Evolutionary conservation across 2,797 vertebrate genomes (phyloP), one percentile per base, ranked within the genome.

Genomic region (Acipenser oxyrinchus): DNA sequence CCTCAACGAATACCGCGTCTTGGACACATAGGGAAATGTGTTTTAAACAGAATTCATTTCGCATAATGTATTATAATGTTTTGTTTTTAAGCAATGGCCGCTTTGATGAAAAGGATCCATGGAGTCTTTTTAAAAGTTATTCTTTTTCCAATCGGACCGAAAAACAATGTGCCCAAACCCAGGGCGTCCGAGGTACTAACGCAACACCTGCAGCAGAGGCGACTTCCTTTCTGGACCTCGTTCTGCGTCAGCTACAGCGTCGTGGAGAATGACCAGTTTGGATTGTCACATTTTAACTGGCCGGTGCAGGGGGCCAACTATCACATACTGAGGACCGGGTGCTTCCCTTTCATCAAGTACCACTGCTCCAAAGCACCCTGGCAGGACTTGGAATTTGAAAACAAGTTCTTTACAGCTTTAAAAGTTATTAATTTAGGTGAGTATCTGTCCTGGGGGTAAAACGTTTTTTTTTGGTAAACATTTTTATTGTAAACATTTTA

Each of bases 301-400:
- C 73, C 68, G 0, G 94, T 95, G 57, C 75, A 87, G 23, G 95
- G 88, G 63, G 82, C 84, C 73, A 99, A 98, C 87, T 98, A 99
- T 78, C 95, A 94, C 6, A 82, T 97, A 63, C 89, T 98, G 70
- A 88, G 96, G 58, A 98, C 94, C 0, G 95, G 96, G 77, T 98
- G 95, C 74, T 99, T 98, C 80, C 96, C 96, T 53, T 97, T 95
- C 72, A 89, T 98, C 73, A 99, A 99, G 73, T 97, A 99, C 74
- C 96, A 98, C 83, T 98, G 96, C 74, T 90, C 91, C 74, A 93
- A 89, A 73, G 91, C 93, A 0, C 90, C 93, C 58, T 80, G 77
- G 61, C 91, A 88, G 70, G 87, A 94, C 83, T 86, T 98, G 83
- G 82, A 85, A 71, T 72, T 79, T 53, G 90, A 96, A 75, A 78